Evolutionary conservation across 2,113 vertebrate genomes (phyloP).

Genomic region (Amblyopsis rosae): DNA sequence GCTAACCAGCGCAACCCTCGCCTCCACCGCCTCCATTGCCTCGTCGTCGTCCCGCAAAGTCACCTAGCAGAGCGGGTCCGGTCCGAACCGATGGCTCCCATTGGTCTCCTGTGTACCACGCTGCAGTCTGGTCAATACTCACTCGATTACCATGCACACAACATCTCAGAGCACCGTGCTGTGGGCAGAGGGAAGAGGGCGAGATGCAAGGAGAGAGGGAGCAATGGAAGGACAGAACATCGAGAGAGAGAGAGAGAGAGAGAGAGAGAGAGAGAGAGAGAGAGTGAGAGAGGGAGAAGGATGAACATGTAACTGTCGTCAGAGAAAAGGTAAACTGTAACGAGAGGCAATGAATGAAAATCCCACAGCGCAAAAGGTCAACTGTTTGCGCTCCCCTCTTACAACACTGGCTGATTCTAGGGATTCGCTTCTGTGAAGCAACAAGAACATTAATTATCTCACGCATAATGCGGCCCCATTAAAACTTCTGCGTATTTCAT

Average conservation of each 20-base stretch:
- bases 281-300: constrained; percentile 30
- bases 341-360: constrained; percentile 47
- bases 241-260: constrained; percentile 45
- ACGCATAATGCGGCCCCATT: constrained; percentile 47
- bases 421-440: constrained; percentile 32
- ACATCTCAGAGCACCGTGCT: constrained; percentile 71
- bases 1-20: constrained; percentile 15
- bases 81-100: constrained; percentile 54
- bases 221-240: constrained; percentile 26
- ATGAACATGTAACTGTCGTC: constrained; percentile 22
- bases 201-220: constrained; percentile 50
- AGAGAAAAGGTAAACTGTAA: constrained; percentile 46
- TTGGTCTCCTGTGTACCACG: constrained; percentile 61
- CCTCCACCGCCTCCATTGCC: constrained; percentile 11
- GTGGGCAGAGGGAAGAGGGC: constrained; percentile 37
- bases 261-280: constrained; percentile 7
- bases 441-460: constrained; percentile 57
- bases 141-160: constrained; percentile 74
- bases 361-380: constrained; percentile 53
- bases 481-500: constrained; percentile 55
- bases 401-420: constrained; percentile 29
- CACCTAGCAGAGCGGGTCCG: constrained; percentile 48
- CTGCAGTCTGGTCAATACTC: constrained; percentile 79
- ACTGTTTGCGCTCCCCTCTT: constrained; percentile 29
- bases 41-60: constrained; percentile 55